phyloP scores from a whole-genome alignment of 1,140 invertebrate species.

The Nylanderia fulva region DNA sequence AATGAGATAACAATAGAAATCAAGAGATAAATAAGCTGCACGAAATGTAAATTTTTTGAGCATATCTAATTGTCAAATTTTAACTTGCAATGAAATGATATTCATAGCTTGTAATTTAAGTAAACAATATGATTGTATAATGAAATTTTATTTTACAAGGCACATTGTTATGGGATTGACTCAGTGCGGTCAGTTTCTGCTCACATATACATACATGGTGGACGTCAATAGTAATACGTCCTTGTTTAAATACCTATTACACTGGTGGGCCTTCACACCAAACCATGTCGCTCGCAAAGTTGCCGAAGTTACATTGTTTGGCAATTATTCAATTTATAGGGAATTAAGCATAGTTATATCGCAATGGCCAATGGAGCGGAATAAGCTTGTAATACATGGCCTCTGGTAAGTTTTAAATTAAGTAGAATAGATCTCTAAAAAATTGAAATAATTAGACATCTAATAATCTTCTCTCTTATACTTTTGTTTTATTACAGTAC shows the following conservation, averaged over 20 bases:
- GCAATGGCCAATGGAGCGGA: constrained; percentile 90
- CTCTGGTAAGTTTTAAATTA: constrained; percentile 85
- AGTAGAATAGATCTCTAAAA: no score
- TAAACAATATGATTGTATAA: constrained; percentile 24
- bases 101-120: no score
- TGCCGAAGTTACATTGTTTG: constrained; percentile 89
- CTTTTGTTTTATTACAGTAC: constrained; percentile 66
- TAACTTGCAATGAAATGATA: background rate
- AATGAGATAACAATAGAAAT: background rate
- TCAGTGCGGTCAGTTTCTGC: constrained; percentile 95
- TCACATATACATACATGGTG: constrained; percentile 92
- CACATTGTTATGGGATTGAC: constrained; percentile 97
- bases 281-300: constrained; percentile 88
- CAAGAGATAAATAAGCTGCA: background rate
- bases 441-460: no score
- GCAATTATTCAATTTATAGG: constrained; percentile 88
- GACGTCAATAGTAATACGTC: constrained; percentile 86
- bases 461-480: no score
- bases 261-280: constrained; percentile 91
- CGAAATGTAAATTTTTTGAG: constrained; percentile 3
- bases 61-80: background rate
- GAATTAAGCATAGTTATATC: constrained; percentile 89
- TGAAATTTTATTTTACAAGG: constrained; percentile 82
- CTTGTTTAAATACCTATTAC: constrained; percentile 88
- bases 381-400: constrained; percentile 89